Evolutionary conservation across 2,888 invertebrate genomes (phyloP).

Genomic region (Drosophila histrio): DNA sequence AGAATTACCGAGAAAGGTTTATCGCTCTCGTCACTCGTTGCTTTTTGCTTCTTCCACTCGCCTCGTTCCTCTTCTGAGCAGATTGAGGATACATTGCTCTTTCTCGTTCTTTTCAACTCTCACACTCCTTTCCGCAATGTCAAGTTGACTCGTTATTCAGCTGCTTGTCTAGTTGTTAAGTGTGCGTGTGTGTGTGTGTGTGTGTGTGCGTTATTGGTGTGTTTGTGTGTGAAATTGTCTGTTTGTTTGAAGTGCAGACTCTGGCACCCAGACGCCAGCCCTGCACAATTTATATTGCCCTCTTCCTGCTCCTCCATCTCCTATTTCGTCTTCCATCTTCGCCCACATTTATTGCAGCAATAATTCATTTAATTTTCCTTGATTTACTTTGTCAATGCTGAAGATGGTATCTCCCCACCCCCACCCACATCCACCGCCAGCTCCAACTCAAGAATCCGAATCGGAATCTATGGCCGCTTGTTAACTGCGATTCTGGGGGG

Average conservation of each 20-base stretch:
- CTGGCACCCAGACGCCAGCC: constrained; percentile 30
- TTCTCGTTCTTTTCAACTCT: neutral
- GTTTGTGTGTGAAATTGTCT: constrained; percentile 31
- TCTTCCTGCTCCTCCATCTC: neutral
- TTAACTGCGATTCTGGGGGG: constrained; percentile 39
- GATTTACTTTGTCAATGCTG: constrained; percentile 72
- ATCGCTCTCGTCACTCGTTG: neutral
- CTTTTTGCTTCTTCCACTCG: neutral
- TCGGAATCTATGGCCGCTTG: constrained; percentile 17
- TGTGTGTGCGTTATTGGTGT: neutral
- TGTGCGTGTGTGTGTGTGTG: no score
- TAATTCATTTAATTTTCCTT: constrained; percentile 79
- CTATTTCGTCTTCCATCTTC: neutral
- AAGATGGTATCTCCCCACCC: constrained; percentile 1
- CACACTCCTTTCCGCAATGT: neutral
- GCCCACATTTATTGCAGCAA: constrained; percentile 76
- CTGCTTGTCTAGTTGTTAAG: neutral
- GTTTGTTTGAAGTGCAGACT: constrained; percentile 40
- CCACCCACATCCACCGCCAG: neutral
- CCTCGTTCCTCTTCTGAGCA: neutral
- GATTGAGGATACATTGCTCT: constrained; percentile 22
- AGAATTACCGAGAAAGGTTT: constrained; percentile 21
- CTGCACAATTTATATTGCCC: constrained; percentile 67
- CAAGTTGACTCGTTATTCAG: constrained; percentile 3
- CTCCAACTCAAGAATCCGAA: neutral